Evolutionary conservation across 2,797 vertebrate species (phyloP).

Genomic region (Notolepis coatsorum): DNA sequence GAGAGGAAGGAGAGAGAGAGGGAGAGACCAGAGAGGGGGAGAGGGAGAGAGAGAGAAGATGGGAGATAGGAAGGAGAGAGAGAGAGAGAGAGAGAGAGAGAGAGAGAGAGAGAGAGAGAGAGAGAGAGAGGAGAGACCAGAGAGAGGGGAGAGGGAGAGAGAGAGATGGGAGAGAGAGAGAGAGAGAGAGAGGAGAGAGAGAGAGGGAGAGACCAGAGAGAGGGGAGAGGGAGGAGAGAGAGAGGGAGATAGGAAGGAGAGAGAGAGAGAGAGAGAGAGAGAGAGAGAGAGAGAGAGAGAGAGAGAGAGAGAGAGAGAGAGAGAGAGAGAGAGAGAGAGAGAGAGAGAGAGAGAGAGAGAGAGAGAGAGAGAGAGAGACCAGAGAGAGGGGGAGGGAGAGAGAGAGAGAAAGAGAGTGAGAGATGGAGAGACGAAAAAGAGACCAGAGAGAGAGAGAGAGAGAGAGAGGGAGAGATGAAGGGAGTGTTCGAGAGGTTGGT

Average conservation of each 20-base stretch:
- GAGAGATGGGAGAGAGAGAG: background rate
- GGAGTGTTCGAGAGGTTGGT: background rate
- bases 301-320: slow-evolving; percentile 26
- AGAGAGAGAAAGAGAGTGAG: background rate
- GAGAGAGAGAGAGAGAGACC: no score
- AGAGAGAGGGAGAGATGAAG: slow-evolving; percentile 18
- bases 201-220: slow-evolving; percentile 24
- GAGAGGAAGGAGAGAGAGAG: slow-evolving; percentile 26
- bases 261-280: background rate
- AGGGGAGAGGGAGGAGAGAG: background rate
- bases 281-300: background rate
- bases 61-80: no score
- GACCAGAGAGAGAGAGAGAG: slow-evolving; percentile 27
- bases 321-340: background rate
- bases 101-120: slow-evolving; percentile 13
- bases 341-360: background rate
- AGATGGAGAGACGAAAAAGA: no score
- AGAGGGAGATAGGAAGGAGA: background rate
- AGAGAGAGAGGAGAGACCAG: slow-evolving; percentile 16
- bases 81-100: slow-evolving; percentile 24
- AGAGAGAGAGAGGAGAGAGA: background rate
- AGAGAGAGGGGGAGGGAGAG: background rate
- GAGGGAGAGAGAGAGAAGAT: slow-evolving; percentile 16
- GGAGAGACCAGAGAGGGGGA: slow-evolving; percentile 19
- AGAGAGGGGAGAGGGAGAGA: background rate